Evolutionary conservation across 2,888 invertebrate species (phyloP).

Genomic region (Nephrotoma guestfalica): DNA sequence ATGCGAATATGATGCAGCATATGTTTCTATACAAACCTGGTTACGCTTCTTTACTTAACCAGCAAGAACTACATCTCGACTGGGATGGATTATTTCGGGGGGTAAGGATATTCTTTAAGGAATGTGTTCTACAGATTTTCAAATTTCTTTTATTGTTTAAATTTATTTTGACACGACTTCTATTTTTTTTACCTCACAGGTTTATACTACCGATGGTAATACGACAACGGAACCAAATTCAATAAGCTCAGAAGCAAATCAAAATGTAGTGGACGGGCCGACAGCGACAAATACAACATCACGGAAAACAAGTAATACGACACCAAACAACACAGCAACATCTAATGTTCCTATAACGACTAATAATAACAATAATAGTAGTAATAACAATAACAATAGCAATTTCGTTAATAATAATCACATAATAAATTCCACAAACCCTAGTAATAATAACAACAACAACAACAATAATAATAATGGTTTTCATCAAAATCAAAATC

Average conservation of each 20-base stretch:
- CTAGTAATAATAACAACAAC: conserved; percentile 7
- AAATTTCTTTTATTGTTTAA: too few relatives aligned
- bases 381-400: conserved; percentile 6
- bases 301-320: neutral
- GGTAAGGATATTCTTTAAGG: too few relatives aligned
- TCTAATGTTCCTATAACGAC: conserved; percentile 7
- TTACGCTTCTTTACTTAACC: too few relatives aligned
- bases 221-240: conserved; percentile 17
- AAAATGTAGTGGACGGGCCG: neutral
- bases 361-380: conserved; percentile 7
- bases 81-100: too few relatives aligned
- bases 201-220: conserved; percentile 23
- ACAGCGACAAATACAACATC: neutral
- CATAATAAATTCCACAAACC: conserved; percentile 8
- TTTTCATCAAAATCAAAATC: conserved; percentile 1
- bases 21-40: too few relatives aligned
- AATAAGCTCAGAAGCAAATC: conserved; percentile 1
- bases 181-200: conserved; percentile 10
- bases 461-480: conserved; percentile 6
- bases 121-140: too few relatives aligned
- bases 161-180: too few relatives aligned
- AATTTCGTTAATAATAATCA: conserved; percentile 8
- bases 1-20: too few relatives aligned
- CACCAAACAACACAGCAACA: conserved; percentile 10
- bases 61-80: too few relatives aligned